phyloP scores from a whole-genome alignment of 2,797 vertebrate genomes.

The Lacerta bilineata region DNA sequence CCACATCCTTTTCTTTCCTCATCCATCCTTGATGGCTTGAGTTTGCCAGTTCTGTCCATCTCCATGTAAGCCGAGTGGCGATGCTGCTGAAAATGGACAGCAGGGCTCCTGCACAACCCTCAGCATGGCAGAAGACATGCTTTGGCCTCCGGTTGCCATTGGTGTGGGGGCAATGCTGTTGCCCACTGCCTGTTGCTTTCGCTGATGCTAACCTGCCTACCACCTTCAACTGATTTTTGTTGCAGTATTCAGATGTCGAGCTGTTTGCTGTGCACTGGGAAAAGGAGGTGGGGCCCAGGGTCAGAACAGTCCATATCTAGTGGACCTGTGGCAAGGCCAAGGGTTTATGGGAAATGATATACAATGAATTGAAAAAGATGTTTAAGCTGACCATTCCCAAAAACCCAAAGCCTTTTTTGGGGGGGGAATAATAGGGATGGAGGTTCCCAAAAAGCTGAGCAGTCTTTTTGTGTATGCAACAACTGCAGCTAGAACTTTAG shows the following conservation, averaged over 20 bases:
- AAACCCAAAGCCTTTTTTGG: too few relatives aligned
- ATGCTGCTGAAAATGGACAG: too few relatives aligned
- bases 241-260: not conserved
- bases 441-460: too few relatives aligned
- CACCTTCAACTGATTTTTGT: not conserved
- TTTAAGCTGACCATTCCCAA: too few relatives aligned
- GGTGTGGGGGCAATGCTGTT: not conserved
- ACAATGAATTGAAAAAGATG: too few relatives aligned
- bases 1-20: conserved; percentile 37
- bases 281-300: not conserved
- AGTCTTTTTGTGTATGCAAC: too few relatives aligned
- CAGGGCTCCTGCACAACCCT: too few relatives aligned
- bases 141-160: not conserved
- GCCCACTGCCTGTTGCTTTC: not conserved
- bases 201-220: not conserved
- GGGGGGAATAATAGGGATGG: too few relatives aligned
- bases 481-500: too few relatives aligned
- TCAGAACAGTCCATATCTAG: not conserved
- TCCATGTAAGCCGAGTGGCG: conserved; percentile 11
- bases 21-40: conserved; percentile 23
- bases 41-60: conserved; percentile 48
- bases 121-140: not conserved
- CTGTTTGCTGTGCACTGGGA: not conserved
- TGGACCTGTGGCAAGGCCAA: too few relatives aligned
- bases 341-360: too few relatives aligned